These are phyloP conservation scores for Oryzaephilus surinamensis DNA, from an alignment of 1,140 invertebrate genomes.

Conservation along the genomic window DNA sequence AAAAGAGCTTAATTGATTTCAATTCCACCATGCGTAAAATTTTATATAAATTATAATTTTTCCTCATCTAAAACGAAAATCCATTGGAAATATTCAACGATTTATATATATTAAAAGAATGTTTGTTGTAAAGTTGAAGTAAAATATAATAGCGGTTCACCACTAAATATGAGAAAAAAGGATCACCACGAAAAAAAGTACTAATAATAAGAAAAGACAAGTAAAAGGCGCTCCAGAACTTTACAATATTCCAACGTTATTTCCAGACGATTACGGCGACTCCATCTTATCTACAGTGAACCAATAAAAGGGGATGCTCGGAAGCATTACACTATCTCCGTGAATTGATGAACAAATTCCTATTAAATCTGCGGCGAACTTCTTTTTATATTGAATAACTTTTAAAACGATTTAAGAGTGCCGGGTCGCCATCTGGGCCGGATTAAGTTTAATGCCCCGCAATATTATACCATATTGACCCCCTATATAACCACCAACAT, in stretches of 20 bases:
- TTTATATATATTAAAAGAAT: no score
- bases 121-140: no score
- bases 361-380: constrained; percentile 34
- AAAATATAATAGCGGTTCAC: no score
- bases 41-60: no score
- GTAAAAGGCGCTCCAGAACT: constrained; percentile 7
- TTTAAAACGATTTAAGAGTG: constrained; percentile 34
- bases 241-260: constrained; percentile 20
- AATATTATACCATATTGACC: constrained; percentile 28
- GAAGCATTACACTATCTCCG: constrained; percentile 27
- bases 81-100: no score
- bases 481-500: constrained; percentile 9
- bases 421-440: constrained; percentile 31
- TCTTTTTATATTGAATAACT: constrained; percentile 38
- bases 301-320: constrained; percentile 25
- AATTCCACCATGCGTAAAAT: no score
- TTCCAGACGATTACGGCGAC: constrained; percentile 16
- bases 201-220: no score
- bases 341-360: constrained; percentile 37
- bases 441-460: constrained; percentile 33
- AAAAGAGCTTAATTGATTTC: no score
- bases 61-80: no score
- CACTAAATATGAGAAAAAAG: no score
- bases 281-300: constrained; percentile 20
- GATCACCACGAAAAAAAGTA: no score